Base-by-base conservation (phyloP, 23 tunicate species). In the Botrylloides violaceus region DNA sequence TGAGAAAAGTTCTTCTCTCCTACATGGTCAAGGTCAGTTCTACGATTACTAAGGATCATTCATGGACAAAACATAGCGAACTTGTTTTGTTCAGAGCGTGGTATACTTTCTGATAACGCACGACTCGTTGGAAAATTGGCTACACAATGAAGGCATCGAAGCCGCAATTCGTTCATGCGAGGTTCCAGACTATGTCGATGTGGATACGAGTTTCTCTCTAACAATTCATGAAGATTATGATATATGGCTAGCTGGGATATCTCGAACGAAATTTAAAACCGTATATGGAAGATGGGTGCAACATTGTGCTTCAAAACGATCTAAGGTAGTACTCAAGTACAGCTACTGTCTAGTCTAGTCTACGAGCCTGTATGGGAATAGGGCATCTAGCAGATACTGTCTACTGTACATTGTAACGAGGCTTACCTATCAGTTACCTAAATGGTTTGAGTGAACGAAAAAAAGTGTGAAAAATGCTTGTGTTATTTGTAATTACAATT, bases 201-300 rank as follows among this genome's bases (percentile, higher is more conserved):
- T 65, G n/a, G 88, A 88, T 65, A 20, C 88, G 7, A 60, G 75
- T 31, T 88, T 88, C 35, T 76, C 77, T 18, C 88, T 59, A 21
- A 65, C 96, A 0, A 78, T 88, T 37, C 91, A 88, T 73, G 96
- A 88, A 55, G 96, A 88, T 65, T 88, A 66, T 65, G 96, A 88
- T 66, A 62, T 66, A 27, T 66, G 66, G 60, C 49, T 78, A 59
- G 77, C 75, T 31, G 96, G 96, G 6, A 71, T 88, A 27, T 70
- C 96, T 3, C 78, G 80, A 27, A 56, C 77, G 22, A 88, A 77
- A 25, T 88, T 88, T 61, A 29, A 48, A 18, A 62, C 66, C 26
- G 96, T 88, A 38, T 88, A 82, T 71, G 73, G 73, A 23, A 29
- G 60, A 20, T 88, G 96, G 96, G 49, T 88, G 1, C 63, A 66